phyloP scores from a whole-genome alignment of 2,888 invertebrate genomes.

The Phytoseiulus persimilis region DNA sequence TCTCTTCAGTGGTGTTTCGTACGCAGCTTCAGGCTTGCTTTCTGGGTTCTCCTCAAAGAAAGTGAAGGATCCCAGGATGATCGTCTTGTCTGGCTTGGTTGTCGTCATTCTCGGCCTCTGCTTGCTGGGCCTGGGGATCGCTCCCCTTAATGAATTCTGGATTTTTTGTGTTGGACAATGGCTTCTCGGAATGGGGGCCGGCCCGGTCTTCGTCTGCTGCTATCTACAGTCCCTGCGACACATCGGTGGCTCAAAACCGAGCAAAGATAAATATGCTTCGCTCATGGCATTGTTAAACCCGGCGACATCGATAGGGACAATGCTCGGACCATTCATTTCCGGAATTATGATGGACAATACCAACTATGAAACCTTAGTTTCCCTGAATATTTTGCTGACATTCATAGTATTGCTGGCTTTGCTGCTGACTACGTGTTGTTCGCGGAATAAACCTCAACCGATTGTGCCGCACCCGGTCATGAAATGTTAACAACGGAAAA shows the following conservation, averaged over 20 bases:
- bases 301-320: not conserved
- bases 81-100: not conserved
- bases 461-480: not conserved
- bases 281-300: conserved; percentile 8
- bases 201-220: not conserved
- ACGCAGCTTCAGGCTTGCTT: not conserved
- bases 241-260: not conserved
- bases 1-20: not conserved
- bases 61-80: not conserved
- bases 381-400: not conserved
- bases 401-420: not conserved
- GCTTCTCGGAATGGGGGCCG: not conserved
- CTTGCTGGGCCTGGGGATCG: not conserved
- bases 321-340: conserved; percentile 9
- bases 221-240: conserved; percentile 5
- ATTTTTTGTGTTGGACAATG: not conserved
- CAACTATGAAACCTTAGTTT: not conserved
- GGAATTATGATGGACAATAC: conserved; percentile 12
- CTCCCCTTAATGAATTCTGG: not conserved
- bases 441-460: not conserved
- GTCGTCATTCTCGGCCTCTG: not conserved
- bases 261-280: not conserved
- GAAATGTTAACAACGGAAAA: too few species aligned
- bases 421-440: not conserved
- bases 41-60: not conserved